Percentiles rank a stretch among this genome's conserved stretches.
These are phyloP conservation scores for Xiphias gladius DNA, from an alignment of 2,113 vertebrate genomes.

Conservation along the genomic window DNA sequence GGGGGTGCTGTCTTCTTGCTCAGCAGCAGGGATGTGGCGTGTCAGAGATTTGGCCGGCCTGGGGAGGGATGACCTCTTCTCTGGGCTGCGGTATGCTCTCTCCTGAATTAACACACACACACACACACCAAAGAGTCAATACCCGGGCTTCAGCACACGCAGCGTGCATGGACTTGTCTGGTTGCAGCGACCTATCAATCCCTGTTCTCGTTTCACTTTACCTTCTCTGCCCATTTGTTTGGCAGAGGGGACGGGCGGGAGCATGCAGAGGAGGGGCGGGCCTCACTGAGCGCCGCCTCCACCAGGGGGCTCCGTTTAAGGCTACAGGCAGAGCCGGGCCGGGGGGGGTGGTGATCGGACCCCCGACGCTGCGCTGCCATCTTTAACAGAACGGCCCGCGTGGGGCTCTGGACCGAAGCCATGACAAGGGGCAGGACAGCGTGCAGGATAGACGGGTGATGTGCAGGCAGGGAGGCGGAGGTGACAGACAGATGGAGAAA, in stretches of 20 bases:
- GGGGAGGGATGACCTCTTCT: constrained; percentile 94
- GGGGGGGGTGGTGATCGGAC: constrained; percentile 80
- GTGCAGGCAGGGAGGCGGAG: constrained; percentile 51
- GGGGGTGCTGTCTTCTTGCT: constrained; percentile 89
- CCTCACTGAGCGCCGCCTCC: constrained; percentile 82
- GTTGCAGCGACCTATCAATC: not conserved
- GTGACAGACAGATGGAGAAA: constrained; percentile 51
- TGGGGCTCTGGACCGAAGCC: constrained; percentile 84
- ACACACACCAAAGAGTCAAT: constrained; percentile 12
- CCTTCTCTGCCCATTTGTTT: constrained; percentile 86
- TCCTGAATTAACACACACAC: constrained; percentile 81
- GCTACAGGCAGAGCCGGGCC: constrained; percentile 88
- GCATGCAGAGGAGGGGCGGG: constrained; percentile 85
- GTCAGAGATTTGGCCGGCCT: constrained; percentile 94
- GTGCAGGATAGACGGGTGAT: constrained; percentile 70
- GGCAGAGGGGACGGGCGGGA: constrained; percentile 77
- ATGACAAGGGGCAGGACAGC: constrained; percentile 71
- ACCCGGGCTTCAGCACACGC: not conserved
- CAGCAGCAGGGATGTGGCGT: constrained; percentile 90
- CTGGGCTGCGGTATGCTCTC: constrained; percentile 90
- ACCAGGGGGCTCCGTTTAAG: constrained; percentile 84
- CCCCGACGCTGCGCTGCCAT: constrained; percentile 88
- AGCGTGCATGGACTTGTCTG: not conserved
- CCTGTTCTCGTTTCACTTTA: constrained; percentile 77
- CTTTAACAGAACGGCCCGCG: constrained; percentile 88